Percentiles rank a stretch among this genome's conserved stretches.
phyloP scores from a whole-genome alignment of 2,113 vertebrate genomes.

The Amphiprion ocellaris region DNA sequence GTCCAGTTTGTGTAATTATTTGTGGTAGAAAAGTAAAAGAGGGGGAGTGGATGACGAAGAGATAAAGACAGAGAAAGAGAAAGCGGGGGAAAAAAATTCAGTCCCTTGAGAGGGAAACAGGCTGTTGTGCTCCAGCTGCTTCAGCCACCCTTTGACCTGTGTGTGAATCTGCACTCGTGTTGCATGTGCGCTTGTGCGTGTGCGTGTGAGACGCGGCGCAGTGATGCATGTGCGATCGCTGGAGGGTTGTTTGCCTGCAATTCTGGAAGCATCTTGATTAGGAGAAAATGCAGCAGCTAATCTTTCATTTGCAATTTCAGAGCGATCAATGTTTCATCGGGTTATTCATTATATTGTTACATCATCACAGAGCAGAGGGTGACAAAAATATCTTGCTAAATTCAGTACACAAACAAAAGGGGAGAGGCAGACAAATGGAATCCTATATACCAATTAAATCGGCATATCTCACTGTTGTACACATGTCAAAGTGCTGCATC shows the following conservation, averaged over 20 bases:
- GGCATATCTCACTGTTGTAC: neutral
- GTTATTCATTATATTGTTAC: constrained; percentile 55
- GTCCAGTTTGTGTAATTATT: constrained; percentile 22
- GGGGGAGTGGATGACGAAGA: neutral
- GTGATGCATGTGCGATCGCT: constrained; percentile 13
- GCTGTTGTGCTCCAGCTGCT: constrained; percentile 71
- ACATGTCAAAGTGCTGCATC: constrained; percentile 1
- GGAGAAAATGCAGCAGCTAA: constrained; percentile 40
- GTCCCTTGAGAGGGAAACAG: constrained; percentile 61
- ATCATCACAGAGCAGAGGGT: constrained; percentile 23
- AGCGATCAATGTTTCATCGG: constrained; percentile 63
- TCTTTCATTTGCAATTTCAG: constrained; percentile 34
- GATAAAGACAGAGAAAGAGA: constrained; percentile 20
- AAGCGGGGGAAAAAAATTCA: constrained; percentile 47
- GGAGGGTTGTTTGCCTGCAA: constrained; percentile 8
- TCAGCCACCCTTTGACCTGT: constrained; percentile 65
- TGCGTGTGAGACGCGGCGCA: constrained; percentile 14
- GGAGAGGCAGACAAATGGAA: neutral
- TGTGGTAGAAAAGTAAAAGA: constrained; percentile 8
- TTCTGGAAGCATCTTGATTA: constrained; percentile 30
- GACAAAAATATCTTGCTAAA: constrained; percentile 36
- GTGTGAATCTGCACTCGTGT: constrained; percentile 35
- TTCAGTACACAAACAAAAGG: constrained; percentile 9
- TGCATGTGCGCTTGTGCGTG: neutral
- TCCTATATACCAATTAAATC: neutral